Base-by-base conservation (phyloP, 2,113 vertebrate genomes). In the Phrynocephalus versicolor region DNA sequence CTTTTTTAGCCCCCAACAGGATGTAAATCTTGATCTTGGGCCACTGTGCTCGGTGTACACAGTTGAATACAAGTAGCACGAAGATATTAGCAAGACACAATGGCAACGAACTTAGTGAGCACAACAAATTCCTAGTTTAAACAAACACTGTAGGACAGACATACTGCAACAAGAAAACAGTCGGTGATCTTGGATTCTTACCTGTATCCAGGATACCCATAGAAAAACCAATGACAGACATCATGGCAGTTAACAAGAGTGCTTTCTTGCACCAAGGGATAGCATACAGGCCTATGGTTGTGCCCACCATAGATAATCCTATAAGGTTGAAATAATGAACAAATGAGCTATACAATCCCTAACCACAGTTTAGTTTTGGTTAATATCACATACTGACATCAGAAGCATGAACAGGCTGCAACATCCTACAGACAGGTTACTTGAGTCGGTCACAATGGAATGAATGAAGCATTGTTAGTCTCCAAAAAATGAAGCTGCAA, bases 201-300 rank as follows among this genome's bases (percentile, higher is more conserved):
- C 98, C 98, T 95, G 98, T 99, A 87, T 99, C 98, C 90, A 99
- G 93, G 88, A 97, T 87, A 14, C 99, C 99, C 96, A 98, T 96
- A 0, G 98, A 97, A 64, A 95, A 90, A 30, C 98, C 99, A 13
- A 99, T 97, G 84, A 97, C 78, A 35, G 97, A 97, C 96, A 98
- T 97, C 78, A 98, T 88, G 55, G 25, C 67, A 1, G 97, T 96
- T 73, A 99, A 92, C 8, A 98, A 72, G 25, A 97, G 64, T 1
- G 96, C 95, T 18, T 94, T 95, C 90, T 96, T 97, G 94, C 97
- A 99, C 94, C 98, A 98, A 0, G 99, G 97, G 73, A 97, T 96
- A 0, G 94, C 94, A 82, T 93, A 98, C 88, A 98, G 97, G 75
- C 98, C 97, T 30, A 93, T 64, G 0, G 97, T 95, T 8, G 98